Conservation (phyloP, 2,888 invertebrate species). For the Desoria tigrina region DNA sequence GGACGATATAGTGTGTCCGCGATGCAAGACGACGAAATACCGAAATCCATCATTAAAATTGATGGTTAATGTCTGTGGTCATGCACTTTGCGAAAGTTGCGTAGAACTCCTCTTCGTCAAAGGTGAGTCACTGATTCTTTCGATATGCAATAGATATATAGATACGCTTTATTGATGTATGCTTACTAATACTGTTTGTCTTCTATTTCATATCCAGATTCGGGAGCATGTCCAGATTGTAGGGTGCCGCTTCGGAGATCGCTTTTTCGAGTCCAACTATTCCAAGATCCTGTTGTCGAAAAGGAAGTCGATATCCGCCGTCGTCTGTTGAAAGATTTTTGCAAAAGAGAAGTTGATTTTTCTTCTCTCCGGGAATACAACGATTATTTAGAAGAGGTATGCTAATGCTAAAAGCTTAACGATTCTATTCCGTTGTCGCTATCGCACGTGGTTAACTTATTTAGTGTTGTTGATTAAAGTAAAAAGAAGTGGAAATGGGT, state of each 20-base stretch:
- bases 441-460: not conserved
- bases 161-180: too few relatives aligned
- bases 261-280: slow-evolving; percentile 90
- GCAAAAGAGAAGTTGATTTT: slow-evolving; percentile 95
- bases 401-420: too few relatives aligned
- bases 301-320: slow-evolving; percentile 95
- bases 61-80: slow-evolving; percentile 98
- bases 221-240: slow-evolving; percentile 93
- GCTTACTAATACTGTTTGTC: too few relatives aligned
- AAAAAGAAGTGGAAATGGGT: too few relatives aligned
- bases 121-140: too few relatives aligned
- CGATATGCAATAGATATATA: too few relatives aligned
- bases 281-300: slow-evolving; percentile 94
- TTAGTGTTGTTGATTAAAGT: not conserved
- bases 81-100: slow-evolving; percentile 95
- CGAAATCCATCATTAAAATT: slow-evolving; percentile 93
- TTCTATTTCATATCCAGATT: slow-evolving; percentile 71
- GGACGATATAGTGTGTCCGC: slow-evolving; percentile 87
- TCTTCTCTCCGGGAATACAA: slow-evolving; percentile 79
- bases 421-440: not conserved
- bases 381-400: slow-evolving; percentile 85
- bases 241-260: slow-evolving; percentile 80
- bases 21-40: slow-evolving; percentile 96
- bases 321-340: slow-evolving; percentile 81
- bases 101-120: slow-evolving; percentile 94